Evolutionary conservation across 2,888 invertebrate species (phyloP).

Genomic region (Diaphora mendica): DNA sequence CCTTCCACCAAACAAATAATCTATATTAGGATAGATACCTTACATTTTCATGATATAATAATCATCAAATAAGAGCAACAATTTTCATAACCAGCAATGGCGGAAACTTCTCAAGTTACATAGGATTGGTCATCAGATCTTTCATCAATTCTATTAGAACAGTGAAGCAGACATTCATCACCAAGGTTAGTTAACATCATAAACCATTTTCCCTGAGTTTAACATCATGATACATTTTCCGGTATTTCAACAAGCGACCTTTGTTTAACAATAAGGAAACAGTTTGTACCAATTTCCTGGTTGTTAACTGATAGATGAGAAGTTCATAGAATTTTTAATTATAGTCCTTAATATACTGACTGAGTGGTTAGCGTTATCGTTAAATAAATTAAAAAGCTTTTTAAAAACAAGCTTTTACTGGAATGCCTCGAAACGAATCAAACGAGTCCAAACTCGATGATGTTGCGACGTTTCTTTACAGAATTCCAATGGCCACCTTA

Average conservation of each 20-base stretch:
- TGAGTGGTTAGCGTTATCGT: neutral
- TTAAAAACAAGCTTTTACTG: too few species aligned
- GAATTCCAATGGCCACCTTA: too few species aligned
- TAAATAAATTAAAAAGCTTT: too few species aligned
- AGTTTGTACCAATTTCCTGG: conserved; percentile 11
- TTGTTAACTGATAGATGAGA: neutral
- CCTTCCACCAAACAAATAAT: too few species aligned
- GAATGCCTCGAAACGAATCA: too few species aligned
- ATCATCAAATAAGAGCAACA: neutral
- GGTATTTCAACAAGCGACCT: conserved; percentile 29
- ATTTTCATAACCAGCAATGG: neutral
- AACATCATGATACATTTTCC: conserved; percentile 25
- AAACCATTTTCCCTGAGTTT: conserved; percentile 20
- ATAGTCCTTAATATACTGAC: neutral
- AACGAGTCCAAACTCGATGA: too few species aligned
- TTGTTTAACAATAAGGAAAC: conserved; percentile 27
- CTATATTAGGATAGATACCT: too few species aligned
- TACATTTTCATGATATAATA: too few species aligned
- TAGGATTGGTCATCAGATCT: neutral
- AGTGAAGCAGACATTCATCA: neutral
- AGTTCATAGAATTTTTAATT: neutral
- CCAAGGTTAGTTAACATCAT: conserved; percentile 3
- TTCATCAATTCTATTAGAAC: neutral
- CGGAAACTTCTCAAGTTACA: neutral
- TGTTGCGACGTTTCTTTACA: too few species aligned